Conservation (phyloP, 2,797 vertebrate species). For the Platyrinchus mystaceus region DNA sequence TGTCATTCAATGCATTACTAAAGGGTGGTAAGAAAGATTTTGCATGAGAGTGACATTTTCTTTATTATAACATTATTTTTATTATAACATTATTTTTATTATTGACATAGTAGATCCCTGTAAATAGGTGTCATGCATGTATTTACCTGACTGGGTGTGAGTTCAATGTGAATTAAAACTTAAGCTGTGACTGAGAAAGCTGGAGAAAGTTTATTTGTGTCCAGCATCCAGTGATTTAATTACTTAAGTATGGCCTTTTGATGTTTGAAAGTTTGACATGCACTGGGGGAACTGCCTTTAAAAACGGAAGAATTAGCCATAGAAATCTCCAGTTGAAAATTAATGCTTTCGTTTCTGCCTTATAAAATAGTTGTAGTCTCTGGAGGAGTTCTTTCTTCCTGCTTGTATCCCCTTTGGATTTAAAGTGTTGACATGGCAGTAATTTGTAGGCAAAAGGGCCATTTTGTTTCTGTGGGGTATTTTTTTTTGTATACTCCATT, state of each 20-base stretch:
- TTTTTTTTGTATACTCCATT: not conserved
- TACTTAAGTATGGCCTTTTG: not conserved
- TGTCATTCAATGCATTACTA: not conserved
- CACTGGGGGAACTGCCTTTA: not conserved
- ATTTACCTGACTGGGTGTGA: not conserved
- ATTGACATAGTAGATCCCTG: not conserved
- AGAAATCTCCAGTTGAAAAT: not conserved
- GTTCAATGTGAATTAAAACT: not conserved
- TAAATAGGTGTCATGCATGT: not conserved
- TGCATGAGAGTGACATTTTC: not conserved
- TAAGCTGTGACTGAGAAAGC: not conserved
- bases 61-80: not conserved
- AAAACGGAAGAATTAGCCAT: not conserved
- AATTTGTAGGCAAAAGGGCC: not conserved
- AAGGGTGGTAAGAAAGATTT: not conserved
- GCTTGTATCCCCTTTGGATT: not conserved
- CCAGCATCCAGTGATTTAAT: not conserved
- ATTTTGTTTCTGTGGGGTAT: not conserved
- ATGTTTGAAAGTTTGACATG: not conserved
- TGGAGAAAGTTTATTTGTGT: not conserved
- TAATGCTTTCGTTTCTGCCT: not conserved
- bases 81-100: not conserved
- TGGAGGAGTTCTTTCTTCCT: not conserved
- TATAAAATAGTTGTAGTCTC: not conserved
- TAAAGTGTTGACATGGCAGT: not conserved